Conservation (phyloP, 2,113 vertebrate species). For the Sciurus niger region DNA sequence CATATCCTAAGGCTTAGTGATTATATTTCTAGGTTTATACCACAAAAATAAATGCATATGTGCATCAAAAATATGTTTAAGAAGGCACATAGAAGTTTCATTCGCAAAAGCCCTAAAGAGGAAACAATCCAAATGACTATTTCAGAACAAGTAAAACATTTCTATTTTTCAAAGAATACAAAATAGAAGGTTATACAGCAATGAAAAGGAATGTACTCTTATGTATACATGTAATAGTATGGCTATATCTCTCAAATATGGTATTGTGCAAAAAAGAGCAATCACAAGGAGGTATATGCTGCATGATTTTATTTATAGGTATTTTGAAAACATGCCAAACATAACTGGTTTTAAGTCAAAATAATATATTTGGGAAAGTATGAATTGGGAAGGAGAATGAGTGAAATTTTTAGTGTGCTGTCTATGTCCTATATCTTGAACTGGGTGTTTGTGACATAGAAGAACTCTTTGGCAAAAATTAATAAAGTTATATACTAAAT, state of each 20-base stretch:
- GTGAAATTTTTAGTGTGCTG: background rate
- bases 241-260: background rate
- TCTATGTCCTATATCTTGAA: background rate
- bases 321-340: background rate
- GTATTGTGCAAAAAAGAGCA: background rate
- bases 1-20: background rate
- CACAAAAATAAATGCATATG: background rate
- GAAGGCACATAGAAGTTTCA: background rate
- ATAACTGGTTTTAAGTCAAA: background rate
- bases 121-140: background rate
- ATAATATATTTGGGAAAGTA: background rate
- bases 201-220: background rate
- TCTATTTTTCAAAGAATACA: background rate
- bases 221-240: background rate
- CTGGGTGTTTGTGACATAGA: background rate
- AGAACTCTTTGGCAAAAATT: background rate
- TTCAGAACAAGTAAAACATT: background rate
- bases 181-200: conserved; percentile 1
- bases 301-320: background rate
- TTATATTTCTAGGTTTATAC: conserved; percentile 32
- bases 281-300: background rate
- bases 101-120: background rate
- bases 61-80: background rate
- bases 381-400: background rate
- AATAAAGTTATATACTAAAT: background rate